Evolutionary conservation across 2,113 vertebrate genomes (phyloP).

Genomic region (Serilophus lunatus): DNA sequence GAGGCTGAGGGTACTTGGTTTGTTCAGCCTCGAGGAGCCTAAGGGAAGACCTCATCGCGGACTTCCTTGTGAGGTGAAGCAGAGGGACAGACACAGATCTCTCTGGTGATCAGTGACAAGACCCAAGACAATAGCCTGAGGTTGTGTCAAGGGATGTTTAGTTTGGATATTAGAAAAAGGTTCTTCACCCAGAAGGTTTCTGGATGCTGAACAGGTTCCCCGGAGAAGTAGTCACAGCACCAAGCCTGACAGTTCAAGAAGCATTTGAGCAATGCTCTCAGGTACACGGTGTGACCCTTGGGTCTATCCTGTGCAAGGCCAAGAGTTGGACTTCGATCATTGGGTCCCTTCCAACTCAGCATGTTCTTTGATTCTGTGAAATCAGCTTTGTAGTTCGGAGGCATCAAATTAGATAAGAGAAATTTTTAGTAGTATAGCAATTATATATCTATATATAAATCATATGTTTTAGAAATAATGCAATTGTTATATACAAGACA

Average conservation of each 20-base stretch:
- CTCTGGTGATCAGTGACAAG: background rate
- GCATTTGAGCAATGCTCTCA: rapidly evolving
- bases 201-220: background rate
- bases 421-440: background rate
- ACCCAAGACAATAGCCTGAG: background rate
- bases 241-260: background rate
- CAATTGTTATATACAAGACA: background rate
- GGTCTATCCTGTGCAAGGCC: background rate
- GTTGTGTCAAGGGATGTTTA: background rate
- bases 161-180: background rate
- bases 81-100: background rate
- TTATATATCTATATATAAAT: background rate
- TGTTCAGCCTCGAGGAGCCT: background rate
- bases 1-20: background rate
- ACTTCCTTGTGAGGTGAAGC: background rate
- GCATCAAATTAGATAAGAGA: background rate
- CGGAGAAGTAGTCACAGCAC: background rate
- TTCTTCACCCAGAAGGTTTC: background rate
- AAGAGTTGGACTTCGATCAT: background rate
- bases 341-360: background rate
- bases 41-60: rapidly evolving
- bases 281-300: background rate
- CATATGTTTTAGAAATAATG: background rate
- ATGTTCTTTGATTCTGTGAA: background rate
- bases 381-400: background rate